phyloP scores from a whole-genome alignment of 2,888 invertebrate species.

The Dyspetes luteomarginatus region DNA sequence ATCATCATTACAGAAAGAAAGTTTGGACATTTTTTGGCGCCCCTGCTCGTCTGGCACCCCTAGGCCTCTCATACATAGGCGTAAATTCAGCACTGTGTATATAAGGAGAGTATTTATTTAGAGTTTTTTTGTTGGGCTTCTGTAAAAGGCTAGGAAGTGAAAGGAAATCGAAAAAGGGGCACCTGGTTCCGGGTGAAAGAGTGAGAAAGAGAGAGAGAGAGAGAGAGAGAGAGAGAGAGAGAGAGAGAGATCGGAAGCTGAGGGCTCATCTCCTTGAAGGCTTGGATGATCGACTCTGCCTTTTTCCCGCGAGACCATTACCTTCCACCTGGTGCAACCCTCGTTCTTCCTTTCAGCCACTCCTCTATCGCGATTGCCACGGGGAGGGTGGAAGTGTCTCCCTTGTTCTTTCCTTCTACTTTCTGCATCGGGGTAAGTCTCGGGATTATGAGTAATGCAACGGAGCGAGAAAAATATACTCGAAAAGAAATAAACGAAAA shows the following conservation, averaged over 20 bases:
- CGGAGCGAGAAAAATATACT: neutral
- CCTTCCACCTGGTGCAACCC: slow-evolving; percentile 51
- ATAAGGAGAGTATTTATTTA: too few relatives aligned
- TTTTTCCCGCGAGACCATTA: slow-evolving; percentile 58
- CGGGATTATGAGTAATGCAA: slow-evolving; percentile 18
- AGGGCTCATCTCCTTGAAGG: slow-evolving; percentile 49
- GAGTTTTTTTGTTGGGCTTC: too few relatives aligned
- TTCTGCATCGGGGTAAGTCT: neutral
- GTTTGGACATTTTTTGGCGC: too few relatives aligned
- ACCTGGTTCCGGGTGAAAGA: neutral
- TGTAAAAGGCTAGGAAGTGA: slow-evolving; percentile 32
- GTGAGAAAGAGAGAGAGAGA: slow-evolving; percentile 3
- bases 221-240: slow-evolving; percentile 10
- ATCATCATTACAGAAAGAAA: too few relatives aligned
- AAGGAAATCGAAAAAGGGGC: neutral
- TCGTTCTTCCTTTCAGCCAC: slow-evolving; percentile 21
- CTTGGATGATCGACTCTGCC: slow-evolving; percentile 48
- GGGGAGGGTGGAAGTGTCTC: too few relatives aligned
- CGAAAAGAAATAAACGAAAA: too few relatives aligned
- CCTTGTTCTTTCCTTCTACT: slow-evolving; percentile 11
- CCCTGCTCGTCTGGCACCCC: too few relatives aligned
- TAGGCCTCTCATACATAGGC: too few relatives aligned
- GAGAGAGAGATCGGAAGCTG: slow-evolving; percentile 31
- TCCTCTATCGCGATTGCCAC: neutral
- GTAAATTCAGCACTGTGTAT: too few relatives aligned